These are phyloP conservation scores for Luidia sarsii DNA, from an alignment of 53 echinoderm and acorn worm species.

Conservation along the genomic window DNA sequence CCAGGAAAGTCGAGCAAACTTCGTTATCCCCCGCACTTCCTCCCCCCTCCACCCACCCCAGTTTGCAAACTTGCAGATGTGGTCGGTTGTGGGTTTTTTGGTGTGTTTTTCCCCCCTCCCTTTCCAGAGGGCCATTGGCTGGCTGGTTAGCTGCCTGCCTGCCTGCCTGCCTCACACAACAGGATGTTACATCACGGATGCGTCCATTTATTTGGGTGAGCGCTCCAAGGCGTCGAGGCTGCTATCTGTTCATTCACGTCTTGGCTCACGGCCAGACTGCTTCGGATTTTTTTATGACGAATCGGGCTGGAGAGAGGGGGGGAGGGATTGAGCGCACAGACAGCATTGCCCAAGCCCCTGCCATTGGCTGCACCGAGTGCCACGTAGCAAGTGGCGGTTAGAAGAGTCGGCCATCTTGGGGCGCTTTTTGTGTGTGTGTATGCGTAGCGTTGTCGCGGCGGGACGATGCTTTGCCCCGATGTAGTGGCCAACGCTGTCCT, in stretches of 20 bases:
- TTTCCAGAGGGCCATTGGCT: conserved; percentile 30
- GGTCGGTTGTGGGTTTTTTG: too few relatives aligned
- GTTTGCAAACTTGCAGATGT: not conserved
- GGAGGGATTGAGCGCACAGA: too few relatives aligned
- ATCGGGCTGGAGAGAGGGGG: too few relatives aligned
- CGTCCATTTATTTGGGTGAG: not conserved
- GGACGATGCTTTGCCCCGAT: conserved; percentile 46
- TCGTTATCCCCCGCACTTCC: conserved; percentile 37
- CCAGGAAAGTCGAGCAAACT: conserved; percentile 45
- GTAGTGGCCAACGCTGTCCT: conserved; percentile 34
- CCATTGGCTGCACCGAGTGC: conserved; percentile 12
- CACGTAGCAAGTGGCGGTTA: not conserved
- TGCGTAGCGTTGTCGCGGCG: not conserved
- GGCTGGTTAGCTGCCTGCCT: not conserved
- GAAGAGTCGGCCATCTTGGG: conserved; percentile 34
- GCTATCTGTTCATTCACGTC: too few relatives aligned
- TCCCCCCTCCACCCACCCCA: too few relatives aligned
- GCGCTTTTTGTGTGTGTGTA: too few relatives aligned
- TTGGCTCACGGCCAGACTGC: too few relatives aligned
- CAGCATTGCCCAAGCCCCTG: not conserved
- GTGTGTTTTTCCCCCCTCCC: too few relatives aligned
- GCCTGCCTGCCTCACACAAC: too few relatives aligned
- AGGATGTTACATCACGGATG: conserved; percentile 33
- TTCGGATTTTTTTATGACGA: conserved; percentile 8
- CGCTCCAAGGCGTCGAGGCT: too few relatives aligned